Base-by-base conservation (phyloP, 1,140 invertebrate species). In the Belonocnema kinseyi region DNA sequence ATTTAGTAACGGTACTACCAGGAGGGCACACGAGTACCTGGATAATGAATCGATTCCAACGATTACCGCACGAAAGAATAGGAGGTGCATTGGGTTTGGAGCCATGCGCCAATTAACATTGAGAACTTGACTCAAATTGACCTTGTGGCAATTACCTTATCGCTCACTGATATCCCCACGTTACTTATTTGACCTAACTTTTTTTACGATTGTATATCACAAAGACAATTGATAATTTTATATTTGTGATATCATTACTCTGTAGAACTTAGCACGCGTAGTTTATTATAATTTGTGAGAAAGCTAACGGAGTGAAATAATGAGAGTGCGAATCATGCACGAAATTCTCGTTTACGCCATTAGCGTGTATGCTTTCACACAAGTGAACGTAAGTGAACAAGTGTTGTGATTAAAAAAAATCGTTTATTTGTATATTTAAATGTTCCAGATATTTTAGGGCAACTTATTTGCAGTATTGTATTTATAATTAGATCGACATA, bases 61-160 rank as follows among this genome's bases (percentile, higher is more conserved):
- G 61, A 66, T 66, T 61, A 66, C 61, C 61, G 40, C 40, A 66
- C 61, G 13, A 46, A 66, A 66, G 61, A 66, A 66, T 66, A 66
- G 61, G 40, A 66, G 26, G 61, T 66, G 61, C 61, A 66, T 66
- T 33, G 61, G 61, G 61, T 61, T 61, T 61, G 21, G 21, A 61
- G 58, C 46, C 61, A 66, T 66, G 61, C 33, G 61, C 33, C 61
- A 66, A 66, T 66, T 66, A 40, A 66, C 61, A 61, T 61, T 14
- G 58, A 14, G 58, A 61, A 61, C 58, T 61, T 61, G 58, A 61
- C 58, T 61, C 58, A 61, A 61, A 61, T 61, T 61, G 58, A 61
- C 58, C 58, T 61, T 61, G 14, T 26, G 12, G 58, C 58, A 61
- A 61, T 61, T 61, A 61, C 21, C 1, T 61, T 61, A 40, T 61